A percentile compares a stretch with the other conserved stretches of the same genome.
phyloP scores from a whole-genome alignment of 1,140 invertebrate genomes.

The Thaumetopoea pityocampa region DNA sequence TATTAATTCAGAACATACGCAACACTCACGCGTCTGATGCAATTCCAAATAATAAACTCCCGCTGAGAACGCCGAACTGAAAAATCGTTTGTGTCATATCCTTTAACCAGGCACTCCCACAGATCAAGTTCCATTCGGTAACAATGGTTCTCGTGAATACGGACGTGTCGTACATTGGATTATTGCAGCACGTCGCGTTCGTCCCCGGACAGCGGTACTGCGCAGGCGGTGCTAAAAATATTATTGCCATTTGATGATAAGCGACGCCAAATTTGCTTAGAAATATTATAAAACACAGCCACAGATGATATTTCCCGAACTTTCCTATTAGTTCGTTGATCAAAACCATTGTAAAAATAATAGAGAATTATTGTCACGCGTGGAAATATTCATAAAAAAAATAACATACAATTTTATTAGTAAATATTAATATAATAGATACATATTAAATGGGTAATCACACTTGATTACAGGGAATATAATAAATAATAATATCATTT shows the following conservation, averaged over 20 bases:
- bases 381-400: no score
- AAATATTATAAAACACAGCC: conserved; percentile 79
- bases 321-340: conserved; percentile 46
- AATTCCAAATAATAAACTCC: conserved; percentile 62
- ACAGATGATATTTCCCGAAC: conserved; percentile 83
- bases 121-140: conserved; percentile 86
- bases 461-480: no score
- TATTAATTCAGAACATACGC: no score
- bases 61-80: conserved; percentile 60
- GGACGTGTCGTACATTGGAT: conserved; percentile 77
- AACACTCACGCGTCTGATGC: conserved; percentile 58
- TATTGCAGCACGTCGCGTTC: conserved; percentile 64
- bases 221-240: conserved; percentile 78
- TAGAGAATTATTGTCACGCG: no score
- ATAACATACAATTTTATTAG: no score
- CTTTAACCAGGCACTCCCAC: conserved; percentile 77
- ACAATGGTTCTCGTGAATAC: conserved; percentile 82
- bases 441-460: no score
- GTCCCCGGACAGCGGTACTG: conserved; percentile 52
- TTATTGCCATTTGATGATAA: conserved; percentile 81
- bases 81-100: conserved; percentile 80
- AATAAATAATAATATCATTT: no score
- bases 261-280: conserved; percentile 82
- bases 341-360: conserved; percentile 20
- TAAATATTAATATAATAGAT: no score